phyloP scores from a whole-genome alignment of 2,888 invertebrate species.

The Rhabditoides inermis region DNA sequence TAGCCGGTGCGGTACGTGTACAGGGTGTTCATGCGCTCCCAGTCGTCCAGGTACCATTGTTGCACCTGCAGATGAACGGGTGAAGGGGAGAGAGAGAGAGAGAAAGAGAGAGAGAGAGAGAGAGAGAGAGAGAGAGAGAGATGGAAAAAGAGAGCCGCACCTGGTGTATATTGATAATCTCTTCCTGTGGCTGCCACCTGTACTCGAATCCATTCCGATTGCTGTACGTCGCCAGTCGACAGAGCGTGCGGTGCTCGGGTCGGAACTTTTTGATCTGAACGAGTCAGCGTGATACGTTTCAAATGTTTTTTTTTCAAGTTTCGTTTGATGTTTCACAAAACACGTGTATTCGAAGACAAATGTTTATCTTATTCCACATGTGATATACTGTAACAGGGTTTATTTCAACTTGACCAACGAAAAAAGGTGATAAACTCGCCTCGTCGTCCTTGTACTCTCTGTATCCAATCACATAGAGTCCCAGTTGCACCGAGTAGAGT shows the following conservation, averaged over 20 bases:
- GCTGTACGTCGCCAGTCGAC: slow-evolving; percentile 41
- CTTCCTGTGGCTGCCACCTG: slow-evolving; percentile 46
- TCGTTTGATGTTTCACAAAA: too few relatives aligned
- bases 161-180: slow-evolving; percentile 48
- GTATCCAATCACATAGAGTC: slow-evolving; percentile 50
- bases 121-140: neutral
- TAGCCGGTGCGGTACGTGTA: slow-evolving; percentile 50
- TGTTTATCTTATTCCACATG: neutral
- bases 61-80: slow-evolving; percentile 12
- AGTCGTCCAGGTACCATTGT: slow-evolving; percentile 49
- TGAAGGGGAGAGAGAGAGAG: neutral
- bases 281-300: too few relatives aligned
- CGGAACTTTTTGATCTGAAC: slow-evolving; percentile 49
- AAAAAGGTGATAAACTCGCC: slow-evolving; percentile 1
- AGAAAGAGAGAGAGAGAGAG: neutral
- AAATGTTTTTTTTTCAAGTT: too few relatives aligned
- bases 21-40: slow-evolving; percentile 46
- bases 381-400: neutral
- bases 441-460: slow-evolving; percentile 46
- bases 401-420: neutral
- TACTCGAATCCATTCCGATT: slow-evolving; percentile 45
- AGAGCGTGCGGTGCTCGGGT: slow-evolving; percentile 48
- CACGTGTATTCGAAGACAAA: neutral
- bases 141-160: slow-evolving; percentile 10
- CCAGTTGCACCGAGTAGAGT: slow-evolving; percentile 47